phyloP scores from a whole-genome alignment of 2,797 vertebrate species.

The Sebastes itinus region DNA sequence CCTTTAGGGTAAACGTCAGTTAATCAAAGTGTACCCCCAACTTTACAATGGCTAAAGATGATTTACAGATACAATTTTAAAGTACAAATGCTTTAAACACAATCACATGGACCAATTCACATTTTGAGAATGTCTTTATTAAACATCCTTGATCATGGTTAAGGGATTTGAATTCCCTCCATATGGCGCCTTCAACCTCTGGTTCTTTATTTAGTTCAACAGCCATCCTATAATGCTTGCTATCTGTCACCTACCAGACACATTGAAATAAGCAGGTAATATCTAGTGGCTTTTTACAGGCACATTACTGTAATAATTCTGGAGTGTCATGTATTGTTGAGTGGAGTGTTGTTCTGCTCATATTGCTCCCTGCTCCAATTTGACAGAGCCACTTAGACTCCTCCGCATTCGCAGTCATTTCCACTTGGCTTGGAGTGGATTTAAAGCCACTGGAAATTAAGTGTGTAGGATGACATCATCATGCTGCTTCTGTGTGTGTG shows the following conservation, averaged over 20 bases:
- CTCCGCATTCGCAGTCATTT: conserved; percentile 56
- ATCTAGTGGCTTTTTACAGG: conserved; percentile 54
- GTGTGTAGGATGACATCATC: conserved; percentile 68
- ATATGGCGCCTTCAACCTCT: neutral
- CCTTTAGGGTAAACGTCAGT: neutral
- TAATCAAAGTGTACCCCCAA: too few species aligned
- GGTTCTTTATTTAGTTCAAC: neutral
- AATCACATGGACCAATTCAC: neutral
- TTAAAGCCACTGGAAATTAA: conserved; percentile 70
- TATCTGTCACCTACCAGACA: conserved; percentile 39
- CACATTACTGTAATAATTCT: conserved; percentile 63
- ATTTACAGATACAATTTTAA: neutral
- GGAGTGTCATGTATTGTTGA: conserved; percentile 48
- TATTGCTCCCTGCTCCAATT: conserved; percentile 61
- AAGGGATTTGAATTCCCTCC: neutral
- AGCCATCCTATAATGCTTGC: neutral
- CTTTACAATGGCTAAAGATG: neutral
- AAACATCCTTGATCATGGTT: neutral
- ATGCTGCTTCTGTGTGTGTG: neutral
- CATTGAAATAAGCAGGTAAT: conserved; percentile 54
- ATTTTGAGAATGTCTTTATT: neutral
- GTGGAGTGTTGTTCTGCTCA: conserved; percentile 58
- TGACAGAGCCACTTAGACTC: conserved; percentile 67
- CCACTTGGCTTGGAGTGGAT: conserved; percentile 68
- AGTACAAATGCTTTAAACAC: neutral